Evolutionary conservation across 2,888 invertebrate species (phyloP), one percentile per base, ranked within the genome.

Genomic region (Vesta saturnalis): DNA sequence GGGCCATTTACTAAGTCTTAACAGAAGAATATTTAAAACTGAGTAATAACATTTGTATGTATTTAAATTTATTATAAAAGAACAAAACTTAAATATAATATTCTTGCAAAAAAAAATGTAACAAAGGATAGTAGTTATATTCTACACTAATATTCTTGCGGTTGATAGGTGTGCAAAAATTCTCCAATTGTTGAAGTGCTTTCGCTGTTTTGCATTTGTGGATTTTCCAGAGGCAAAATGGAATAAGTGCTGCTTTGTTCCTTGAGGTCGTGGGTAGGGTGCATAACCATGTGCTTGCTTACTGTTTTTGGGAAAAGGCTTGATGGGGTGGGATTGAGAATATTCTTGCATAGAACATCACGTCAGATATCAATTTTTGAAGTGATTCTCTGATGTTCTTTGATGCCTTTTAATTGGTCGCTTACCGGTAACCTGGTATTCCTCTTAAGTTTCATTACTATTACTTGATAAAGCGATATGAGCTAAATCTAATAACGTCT

Each of bases 321-420:
- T 30, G 30, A 30, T 30, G 10, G 10, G 30, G 30, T 30, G 30
- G 10, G 30, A 30, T 30, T 10, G 30, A 30, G 30, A 30, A 30
- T 10, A 30, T 54, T 22, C 22, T 8, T 21, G 18, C 21, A 22
- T 54, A 54, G 18, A 16, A 18, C 49, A 16, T 49, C n/a, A 49
- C 49, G 49, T 49, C 49, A 15, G 49, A 49, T 49, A 54, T 21
- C 14, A 54, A n/a, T 21, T 54, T 54, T 54, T 54, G 54, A 19
- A 18, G 21, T 54, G 6, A 54, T 12, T 21, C 22, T 19, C 22
- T 54, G 54, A n/a, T 21, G 22, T 21, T 54, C 54, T 12, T 54
- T 14, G 12, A 54, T 22, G 3, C 54, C 22, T 19, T 54, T 46
- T 14, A 46, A 14, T 14, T 46, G 14, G 14, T n/a, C n/a, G n/a